A percentile compares a stretch with the other conserved stretches of the same genome.
Evolutionary conservation across 2,113 vertebrate species (phyloP).

Genomic region (Lophotis ruficrista): DNA sequence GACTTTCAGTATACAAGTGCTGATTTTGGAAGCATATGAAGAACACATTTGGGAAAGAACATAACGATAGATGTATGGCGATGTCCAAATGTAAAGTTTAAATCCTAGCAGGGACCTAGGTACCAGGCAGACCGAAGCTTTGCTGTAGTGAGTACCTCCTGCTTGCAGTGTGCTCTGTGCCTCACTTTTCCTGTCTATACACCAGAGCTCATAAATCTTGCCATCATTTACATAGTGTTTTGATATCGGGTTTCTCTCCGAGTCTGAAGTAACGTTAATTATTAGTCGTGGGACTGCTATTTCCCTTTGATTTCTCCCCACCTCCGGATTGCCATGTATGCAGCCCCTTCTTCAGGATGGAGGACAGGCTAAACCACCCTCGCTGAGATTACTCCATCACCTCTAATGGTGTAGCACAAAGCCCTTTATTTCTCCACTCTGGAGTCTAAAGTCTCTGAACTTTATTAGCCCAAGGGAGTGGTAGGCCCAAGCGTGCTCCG

Average conservation of each 20-base stretch:
- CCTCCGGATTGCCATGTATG: neutral
- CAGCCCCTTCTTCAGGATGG: conserved; percentile 30
- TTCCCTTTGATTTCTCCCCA: conserved; percentile 58
- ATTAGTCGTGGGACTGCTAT: conserved; percentile 37
- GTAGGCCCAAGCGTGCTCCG: conserved; percentile 46
- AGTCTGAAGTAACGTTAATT: conserved; percentile 62
- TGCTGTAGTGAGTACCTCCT: neutral
- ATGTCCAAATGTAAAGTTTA: neutral
- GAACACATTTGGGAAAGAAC: neutral
- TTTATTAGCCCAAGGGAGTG: conserved; percentile 69
- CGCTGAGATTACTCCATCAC: conserved; percentile 32
- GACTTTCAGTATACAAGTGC: neutral
- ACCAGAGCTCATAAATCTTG: conserved; percentile 29
- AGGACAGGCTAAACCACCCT: conserved; percentile 41
- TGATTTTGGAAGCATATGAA: neutral
- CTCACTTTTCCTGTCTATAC: conserved; percentile 9
- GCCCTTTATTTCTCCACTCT: conserved; percentile 44
- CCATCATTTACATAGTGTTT: conserved; percentile 60
- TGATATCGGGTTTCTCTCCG: conserved; percentile 30
- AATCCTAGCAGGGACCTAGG: neutral
- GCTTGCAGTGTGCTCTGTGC: neutral
- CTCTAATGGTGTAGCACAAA: conserved; percentile 45
- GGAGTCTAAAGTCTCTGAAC: conserved; percentile 46
- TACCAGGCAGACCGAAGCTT: neutral
- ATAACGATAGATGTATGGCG: rapidly evolving